A percentile compares a stretch with the other conserved stretches of the same genome.
Conservation (phyloP, 2,888 invertebrate species). For the Harmothoe impar region DNA sequence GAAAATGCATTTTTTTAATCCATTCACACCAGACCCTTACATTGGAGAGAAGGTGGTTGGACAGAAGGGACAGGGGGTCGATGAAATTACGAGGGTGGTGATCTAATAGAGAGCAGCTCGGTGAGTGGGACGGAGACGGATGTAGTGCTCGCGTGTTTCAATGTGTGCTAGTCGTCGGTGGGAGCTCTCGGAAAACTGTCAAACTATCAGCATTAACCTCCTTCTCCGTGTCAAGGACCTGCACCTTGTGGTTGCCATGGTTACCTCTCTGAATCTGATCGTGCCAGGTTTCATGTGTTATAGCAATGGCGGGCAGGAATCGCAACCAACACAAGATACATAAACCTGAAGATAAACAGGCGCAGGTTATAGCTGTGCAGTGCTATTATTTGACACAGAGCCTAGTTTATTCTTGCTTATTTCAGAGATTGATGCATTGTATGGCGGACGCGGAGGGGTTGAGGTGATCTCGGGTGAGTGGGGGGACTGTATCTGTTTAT, state of each 20-base stretch:
- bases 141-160: slow-evolving; percentile 15
- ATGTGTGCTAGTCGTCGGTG: neutral
- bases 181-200: slow-evolving; percentile 40
- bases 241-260: slow-evolving; percentile 54
- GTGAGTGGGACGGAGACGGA: neutral
- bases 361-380: too few relatives aligned
- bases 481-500: too few relatives aligned
- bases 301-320: neutral
- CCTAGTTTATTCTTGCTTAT: too few relatives aligned
- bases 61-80: neutral
- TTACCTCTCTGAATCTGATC: slow-evolving; percentile 47
- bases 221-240: slow-evolving; percentile 51
- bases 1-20: neutral
- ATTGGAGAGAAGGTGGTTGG: neutral
- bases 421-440: too few relatives aligned
- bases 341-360: slow-evolving; percentile 10
- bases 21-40: neutral
- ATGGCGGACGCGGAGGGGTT: too few relatives aligned
- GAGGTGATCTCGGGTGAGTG: too few relatives aligned
- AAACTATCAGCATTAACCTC: slow-evolving; percentile 58
- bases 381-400: too few relatives aligned
- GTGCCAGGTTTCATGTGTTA: neutral
- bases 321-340: neutral
- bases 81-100: slow-evolving; percentile 6
- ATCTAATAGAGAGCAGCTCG: slow-evolving; percentile 1